Evolutionary conservation across 2,888 invertebrate genomes (phyloP).

Genomic region (Orthonychiurus folsomi): DNA sequence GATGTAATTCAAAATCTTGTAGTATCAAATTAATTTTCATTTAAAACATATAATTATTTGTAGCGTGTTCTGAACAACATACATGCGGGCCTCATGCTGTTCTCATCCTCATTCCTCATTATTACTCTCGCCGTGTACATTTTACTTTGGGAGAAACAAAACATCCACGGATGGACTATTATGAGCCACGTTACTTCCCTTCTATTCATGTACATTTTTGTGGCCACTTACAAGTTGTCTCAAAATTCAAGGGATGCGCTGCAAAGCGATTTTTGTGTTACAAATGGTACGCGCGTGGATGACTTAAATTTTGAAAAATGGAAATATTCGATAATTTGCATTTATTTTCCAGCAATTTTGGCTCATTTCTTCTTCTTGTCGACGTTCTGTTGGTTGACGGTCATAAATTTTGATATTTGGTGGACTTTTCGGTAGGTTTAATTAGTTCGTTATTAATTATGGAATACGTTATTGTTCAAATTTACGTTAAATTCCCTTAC

Average conservation of each 20-base stretch:
- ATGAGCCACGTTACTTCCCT: conserved; percentile 3
- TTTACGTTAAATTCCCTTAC: neutral
- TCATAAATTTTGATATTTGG: conserved; percentile 11
- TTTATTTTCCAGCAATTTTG: neutral
- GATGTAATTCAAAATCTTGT: no score
- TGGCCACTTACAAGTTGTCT: conserved; percentile 5
- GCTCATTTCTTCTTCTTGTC: conserved; percentile 7
- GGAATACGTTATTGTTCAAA: neutral
- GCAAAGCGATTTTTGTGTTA: neutral
- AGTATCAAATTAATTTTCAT: no score
- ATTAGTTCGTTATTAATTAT: neutral
- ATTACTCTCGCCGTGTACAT: neutral
- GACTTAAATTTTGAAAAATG: neutral
- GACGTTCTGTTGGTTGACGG: conserved; percentile 3
- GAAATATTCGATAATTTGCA: neutral
- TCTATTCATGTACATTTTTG: conserved; percentile 6
- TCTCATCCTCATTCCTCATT: conserved; percentile 5
- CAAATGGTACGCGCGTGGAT: neutral
- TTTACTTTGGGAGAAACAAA: conserved; percentile 12
- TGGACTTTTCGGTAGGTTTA: conserved; percentile 7
- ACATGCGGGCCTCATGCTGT: conserved; percentile 7
- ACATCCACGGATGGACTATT: conserved; percentile 8
- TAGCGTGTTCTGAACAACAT: neutral
- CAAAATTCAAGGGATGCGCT: neutral
- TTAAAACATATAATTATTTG: no score